Evolutionary conservation across 1,140 invertebrate genomes (phyloP).

Genomic region (Diachasma alloeum): DNA sequence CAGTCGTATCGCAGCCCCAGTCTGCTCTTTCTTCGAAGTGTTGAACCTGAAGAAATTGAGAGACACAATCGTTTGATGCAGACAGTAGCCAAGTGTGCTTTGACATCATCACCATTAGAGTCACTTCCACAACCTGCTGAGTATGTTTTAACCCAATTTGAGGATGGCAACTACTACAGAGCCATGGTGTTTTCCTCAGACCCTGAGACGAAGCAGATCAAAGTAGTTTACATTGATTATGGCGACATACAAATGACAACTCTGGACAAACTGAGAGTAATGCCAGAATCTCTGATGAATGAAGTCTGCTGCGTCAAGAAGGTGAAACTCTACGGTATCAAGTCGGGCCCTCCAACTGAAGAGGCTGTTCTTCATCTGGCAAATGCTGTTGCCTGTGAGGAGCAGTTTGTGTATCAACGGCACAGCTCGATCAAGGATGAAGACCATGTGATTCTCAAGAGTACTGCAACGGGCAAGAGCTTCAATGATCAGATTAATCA

Average conservation of each 20-base stretch:
- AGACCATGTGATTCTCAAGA: conserved; percentile 47
- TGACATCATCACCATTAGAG: conserved; percentile 39
- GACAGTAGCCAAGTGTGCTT: conserved; percentile 43
- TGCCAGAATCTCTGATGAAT: conserved; percentile 48
- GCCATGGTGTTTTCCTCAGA: conserved; percentile 47
- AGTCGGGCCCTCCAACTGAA: conserved; percentile 45
- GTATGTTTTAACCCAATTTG: conserved; percentile 50
- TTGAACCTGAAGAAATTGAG: conserved; percentile 41
- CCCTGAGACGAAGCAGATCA: conserved; percentile 27
- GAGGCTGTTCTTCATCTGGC: conserved; percentile 43
- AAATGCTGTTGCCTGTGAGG: conserved; percentile 36
- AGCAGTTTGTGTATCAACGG: conserved; percentile 40
- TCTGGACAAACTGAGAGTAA: conserved; percentile 39
- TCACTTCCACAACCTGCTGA: conserved; percentile 43
- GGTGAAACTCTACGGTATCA: conserved; percentile 46
- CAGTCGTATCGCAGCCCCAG: conserved; percentile 38
- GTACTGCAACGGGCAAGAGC: conserved; percentile 22
- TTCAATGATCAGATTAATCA: conserved; percentile 48
- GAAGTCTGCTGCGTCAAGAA: conserved; percentile 30
- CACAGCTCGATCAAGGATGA: conserved; percentile 28
- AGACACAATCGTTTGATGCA: conserved; percentile 41
- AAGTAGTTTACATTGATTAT: conserved; percentile 52
- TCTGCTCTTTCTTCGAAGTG: conserved; percentile 40
- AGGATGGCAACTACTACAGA: conserved; percentile 54
- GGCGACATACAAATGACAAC: conserved; percentile 45